phyloP scores from a whole-genome alignment of 1,140 invertebrate genomes.

The Oryzaephilus surinamensis region DNA sequence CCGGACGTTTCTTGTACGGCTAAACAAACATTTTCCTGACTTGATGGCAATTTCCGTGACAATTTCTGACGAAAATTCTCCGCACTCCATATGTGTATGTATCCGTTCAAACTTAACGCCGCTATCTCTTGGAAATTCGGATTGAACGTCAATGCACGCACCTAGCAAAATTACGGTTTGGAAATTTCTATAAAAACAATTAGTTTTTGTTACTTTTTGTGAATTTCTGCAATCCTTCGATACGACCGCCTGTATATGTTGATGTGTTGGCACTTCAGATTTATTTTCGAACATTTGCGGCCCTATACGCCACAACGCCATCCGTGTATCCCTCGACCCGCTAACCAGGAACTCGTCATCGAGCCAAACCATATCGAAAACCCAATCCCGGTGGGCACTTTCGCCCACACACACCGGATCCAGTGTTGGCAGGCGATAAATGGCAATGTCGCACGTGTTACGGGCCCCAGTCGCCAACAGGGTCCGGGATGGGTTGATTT shows the following conservation, averaged over 20 bases:
- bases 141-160: conserved; percentile 82
- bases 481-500: conserved; percentile 87
- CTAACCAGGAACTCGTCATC: conserved; percentile 93
- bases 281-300: conserved; percentile 36
- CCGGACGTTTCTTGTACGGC: conserved; percentile 68
- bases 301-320: conserved; percentile 67
- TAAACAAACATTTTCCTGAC: conserved; percentile 88
- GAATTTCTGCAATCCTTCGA: conserved; percentile 63
- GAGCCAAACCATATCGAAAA: conserved; percentile 90
- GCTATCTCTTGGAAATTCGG: conserved; percentile 77
- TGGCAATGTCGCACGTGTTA: conserved; percentile 86
- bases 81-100: conserved; percentile 86
- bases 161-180: conserved; percentile 45
- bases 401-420: conserved; percentile 94
- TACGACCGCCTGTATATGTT: conserved; percentile 55
- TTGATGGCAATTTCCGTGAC: conserved; percentile 75
- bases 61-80: conserved; percentile 76
- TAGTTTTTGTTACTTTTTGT: conserved; percentile 35
- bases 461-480: conserved; percentile 85
- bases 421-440: conserved; percentile 85
- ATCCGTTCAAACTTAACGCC: conserved; percentile 85
- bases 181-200: too few relatives aligned
- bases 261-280: conserved; percentile 43
- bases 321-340: conserved; percentile 80
- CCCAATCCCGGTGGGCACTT: conserved; percentile 83